Percentiles rank a stretch among this genome's conserved stretches.
Conservation (phyloP, 2,888 invertebrate genomes). For the Protophormia terraenovae region DNA sequence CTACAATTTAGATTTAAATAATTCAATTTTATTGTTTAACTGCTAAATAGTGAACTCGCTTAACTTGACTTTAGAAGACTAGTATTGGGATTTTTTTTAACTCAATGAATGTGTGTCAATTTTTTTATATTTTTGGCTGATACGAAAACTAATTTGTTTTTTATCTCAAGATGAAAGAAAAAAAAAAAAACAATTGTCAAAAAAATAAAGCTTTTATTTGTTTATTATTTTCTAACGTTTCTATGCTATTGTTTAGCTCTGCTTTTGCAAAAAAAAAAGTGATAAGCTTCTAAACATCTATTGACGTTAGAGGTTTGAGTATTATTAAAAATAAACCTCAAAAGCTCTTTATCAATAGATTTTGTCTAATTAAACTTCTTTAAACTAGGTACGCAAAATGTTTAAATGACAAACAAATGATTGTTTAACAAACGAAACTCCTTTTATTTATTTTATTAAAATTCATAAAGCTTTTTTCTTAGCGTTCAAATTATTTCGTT, state of each 20-base stretch:
- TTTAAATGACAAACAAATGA: too few species aligned
- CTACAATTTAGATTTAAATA: slow-evolving; percentile 16
- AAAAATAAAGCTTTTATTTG: slow-evolving; percentile 5
- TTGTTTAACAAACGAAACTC: too few species aligned
- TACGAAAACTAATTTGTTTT: slow-evolving; percentile 23
- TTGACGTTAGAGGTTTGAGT: background rate
- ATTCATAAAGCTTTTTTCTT: too few species aligned
- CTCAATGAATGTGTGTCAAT: slow-evolving; percentile 12
- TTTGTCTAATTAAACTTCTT: too few species aligned
- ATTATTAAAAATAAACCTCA: background rate
- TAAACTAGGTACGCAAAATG: too few species aligned
- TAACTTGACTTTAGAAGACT: background rate
- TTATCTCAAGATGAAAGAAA: background rate
- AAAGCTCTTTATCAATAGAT: slow-evolving; percentile 46
- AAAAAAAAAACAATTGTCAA: background rate
- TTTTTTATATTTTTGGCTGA: background rate
- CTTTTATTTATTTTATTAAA: too few species aligned
- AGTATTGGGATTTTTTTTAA: background rate
- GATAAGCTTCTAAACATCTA: slow-evolving; percentile 21
- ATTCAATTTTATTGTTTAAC: slow-evolving; percentile 10
- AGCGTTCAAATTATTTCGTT: too few species aligned
- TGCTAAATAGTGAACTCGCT: slow-evolving; percentile 1
- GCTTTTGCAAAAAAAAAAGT: background rate
- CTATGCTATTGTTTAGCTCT: slow-evolving; percentile 45
- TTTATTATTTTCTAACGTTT: slow-evolving; percentile 44